Base-by-base conservation (phyloP, 2,888 invertebrate species). In the Drosophila flavopinicola region DNA sequence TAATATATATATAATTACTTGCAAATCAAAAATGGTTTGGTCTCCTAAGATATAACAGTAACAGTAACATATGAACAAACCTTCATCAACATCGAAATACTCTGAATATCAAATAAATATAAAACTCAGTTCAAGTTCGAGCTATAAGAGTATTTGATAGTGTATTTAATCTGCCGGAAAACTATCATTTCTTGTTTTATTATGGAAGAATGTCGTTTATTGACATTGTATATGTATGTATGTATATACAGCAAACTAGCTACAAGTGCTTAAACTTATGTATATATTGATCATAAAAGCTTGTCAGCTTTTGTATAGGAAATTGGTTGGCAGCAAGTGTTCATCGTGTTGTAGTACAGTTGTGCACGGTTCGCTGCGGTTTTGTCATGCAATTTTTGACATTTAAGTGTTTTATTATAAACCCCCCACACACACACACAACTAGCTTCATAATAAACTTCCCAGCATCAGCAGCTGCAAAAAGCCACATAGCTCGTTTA, bases 401-500 rank as follows among this genome's bases (percentile, higher is more conserved):
- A 78, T 73, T 78, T 73, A 65, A 69, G 66, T 71, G 61, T 71
- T 71, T 70, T 71, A 66, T 70, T 60, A 69, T 56, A 58, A 54
- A 38, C 60, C 38, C 45, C 39, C 65, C 51, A 42, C 56, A 42
- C 51, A 42, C 56, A 42, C 15, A 23, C 7, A 47, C 23, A 33
- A 20, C 20, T 41, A 29, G 42, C 59, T 42, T 63, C 42, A 68
- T 56, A 48, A 63, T 32, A 54, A 67, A 56, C 68, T 57, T 60
- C 60, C 44, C 66, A 59, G 39, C 64, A 66, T 48, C 59, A 71
- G n/a, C 66, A 59, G 70, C 82, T 75, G 82, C 59, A 79, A n/a
- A n/a, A n/a, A n/a, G n/a, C n/a, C 79, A 65, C 57, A 56, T 66
- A 84, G 68, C 80, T 78, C 52, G 80, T 85, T 82, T 74, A 85